Percentiles rank a stretch among this genome's conserved stretches.
phyloP scores from a whole-genome alignment of 1,140 invertebrate genomes.

The Anoplolepis gracilipes region DNA sequence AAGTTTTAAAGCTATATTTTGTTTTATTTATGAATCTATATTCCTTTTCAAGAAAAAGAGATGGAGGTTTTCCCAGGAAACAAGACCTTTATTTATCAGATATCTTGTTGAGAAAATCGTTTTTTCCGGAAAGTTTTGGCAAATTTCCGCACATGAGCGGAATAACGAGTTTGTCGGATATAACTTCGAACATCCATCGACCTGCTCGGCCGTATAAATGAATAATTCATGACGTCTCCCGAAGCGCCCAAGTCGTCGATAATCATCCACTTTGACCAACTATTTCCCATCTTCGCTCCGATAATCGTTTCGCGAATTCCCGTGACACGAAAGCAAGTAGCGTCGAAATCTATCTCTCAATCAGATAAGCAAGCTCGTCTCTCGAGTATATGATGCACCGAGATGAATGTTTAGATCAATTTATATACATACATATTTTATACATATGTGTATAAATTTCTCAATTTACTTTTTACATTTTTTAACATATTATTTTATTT shows the following conservation, averaged over 20 bases:
- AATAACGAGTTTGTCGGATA: constrained; percentile 49
- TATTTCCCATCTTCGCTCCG: constrained; percentile 22
- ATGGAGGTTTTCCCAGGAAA: neutral
- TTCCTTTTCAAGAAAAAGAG: neutral
- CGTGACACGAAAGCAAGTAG: neutral
- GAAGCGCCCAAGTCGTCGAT: constrained; percentile 47
- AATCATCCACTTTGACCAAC: constrained; percentile 54
- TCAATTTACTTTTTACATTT: neutral
- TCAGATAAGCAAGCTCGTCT: neutral
- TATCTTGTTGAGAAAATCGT: neutral
- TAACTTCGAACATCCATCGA: constrained; percentile 53
- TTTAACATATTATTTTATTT: too few relatives aligned
- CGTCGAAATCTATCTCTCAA: neutral
- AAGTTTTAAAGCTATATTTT: neutral
- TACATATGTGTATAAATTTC: neutral
- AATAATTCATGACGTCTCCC: constrained; percentile 66
- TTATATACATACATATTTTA: neutral
- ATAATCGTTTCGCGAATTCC: constrained; percentile 44
- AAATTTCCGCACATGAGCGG: constrained; percentile 34
- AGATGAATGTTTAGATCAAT: neutral
- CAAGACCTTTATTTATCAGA: neutral
- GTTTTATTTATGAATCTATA: neutral
- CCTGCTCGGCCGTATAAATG: constrained; percentile 27
- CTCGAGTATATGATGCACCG: neutral
- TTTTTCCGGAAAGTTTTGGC: constrained; percentile 25